Conservation (phyloP, 1,140 invertebrate species). For the Propsilocerus akamusi region DNA sequence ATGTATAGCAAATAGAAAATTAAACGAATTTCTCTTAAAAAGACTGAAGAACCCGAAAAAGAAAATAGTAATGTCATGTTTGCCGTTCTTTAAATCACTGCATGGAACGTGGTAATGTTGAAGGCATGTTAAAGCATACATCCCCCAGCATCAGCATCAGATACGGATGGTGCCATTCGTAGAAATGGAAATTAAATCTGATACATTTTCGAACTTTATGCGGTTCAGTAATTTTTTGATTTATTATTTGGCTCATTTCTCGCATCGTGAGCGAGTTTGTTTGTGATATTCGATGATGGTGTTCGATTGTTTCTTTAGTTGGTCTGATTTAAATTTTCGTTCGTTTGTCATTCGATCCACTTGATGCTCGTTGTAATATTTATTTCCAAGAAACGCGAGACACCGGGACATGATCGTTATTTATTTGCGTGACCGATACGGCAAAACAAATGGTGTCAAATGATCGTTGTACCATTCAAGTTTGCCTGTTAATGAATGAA, state of each 20-base stretch:
- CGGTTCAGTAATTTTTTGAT: constrained; percentile 3
- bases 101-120: neutral
- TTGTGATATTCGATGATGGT: too few relatives aligned
- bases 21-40: too few relatives aligned
- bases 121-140: neutral
- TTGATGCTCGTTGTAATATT: neutral
- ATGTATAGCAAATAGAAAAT: neutral
- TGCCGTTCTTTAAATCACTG: neutral
- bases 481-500: too few relatives aligned
- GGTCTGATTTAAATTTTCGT: neutral
- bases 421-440: neutral
- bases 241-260: too few relatives aligned
- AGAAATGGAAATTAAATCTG: neutral
- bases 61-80: constrained; percentile 1
- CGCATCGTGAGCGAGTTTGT: neutral
- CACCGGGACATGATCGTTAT: constrained; percentile 1
- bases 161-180: neutral
- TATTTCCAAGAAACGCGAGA: neutral
- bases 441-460: constrained; percentile 2
- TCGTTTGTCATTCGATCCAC: neutral
- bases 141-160: neutral
- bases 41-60: too few relatives aligned
- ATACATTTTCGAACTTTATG: neutral
- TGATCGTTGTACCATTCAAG: too few relatives aligned
- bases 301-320: too few relatives aligned